These are phyloP conservation scores for Urechis unicinctus DNA, from an alignment of 2,888 invertebrate genomes.

Conservation along the genomic window DNA sequence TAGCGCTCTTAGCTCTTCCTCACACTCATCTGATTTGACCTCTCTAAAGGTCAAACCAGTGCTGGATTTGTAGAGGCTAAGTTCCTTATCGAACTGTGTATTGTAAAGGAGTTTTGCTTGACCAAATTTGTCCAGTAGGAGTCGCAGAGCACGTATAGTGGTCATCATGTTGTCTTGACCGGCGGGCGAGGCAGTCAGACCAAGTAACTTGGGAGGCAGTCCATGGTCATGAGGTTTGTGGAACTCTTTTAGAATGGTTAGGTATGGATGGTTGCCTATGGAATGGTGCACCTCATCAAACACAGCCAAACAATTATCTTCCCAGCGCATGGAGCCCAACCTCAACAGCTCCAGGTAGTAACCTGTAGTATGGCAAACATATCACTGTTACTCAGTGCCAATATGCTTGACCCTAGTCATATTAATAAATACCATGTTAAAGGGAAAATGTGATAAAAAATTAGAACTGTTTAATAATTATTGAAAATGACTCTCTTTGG, in stretches of 20 bases:
- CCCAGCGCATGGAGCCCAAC: constrained; percentile 27
- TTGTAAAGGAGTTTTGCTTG: constrained; percentile 25
- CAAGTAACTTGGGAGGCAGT: constrained; percentile 29
- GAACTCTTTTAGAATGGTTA: constrained; percentile 23
- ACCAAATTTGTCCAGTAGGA: constrained; percentile 28
- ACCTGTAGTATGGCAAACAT: constrained; percentile 28
- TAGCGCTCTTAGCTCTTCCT: too few species aligned
- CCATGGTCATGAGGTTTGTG: constrained; percentile 16
- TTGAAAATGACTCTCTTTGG: too few species aligned
- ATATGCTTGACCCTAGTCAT: too few species aligned
- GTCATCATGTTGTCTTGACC: constrained; percentile 24
- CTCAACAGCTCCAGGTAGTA: constrained; percentile 32
- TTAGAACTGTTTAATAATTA: too few species aligned
- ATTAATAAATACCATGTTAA: too few species aligned
- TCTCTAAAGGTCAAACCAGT: constrained; percentile 17
- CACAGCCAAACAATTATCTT: constrained; percentile 33
- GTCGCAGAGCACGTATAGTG: constrained; percentile 29
- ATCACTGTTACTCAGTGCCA: too few species aligned
- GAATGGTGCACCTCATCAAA: constrained; percentile 45
- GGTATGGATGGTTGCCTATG: constrained; percentile 37
- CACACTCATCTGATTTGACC: too few species aligned
- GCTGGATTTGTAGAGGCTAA: constrained; percentile 27
- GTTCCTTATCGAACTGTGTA: constrained; percentile 14
- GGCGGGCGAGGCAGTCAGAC: constrained; percentile 42
- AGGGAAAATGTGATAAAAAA: too few species aligned